phyloP scores from a whole-genome alignment of 2,113 vertebrate genomes.

The Isichthys henryi region DNA sequence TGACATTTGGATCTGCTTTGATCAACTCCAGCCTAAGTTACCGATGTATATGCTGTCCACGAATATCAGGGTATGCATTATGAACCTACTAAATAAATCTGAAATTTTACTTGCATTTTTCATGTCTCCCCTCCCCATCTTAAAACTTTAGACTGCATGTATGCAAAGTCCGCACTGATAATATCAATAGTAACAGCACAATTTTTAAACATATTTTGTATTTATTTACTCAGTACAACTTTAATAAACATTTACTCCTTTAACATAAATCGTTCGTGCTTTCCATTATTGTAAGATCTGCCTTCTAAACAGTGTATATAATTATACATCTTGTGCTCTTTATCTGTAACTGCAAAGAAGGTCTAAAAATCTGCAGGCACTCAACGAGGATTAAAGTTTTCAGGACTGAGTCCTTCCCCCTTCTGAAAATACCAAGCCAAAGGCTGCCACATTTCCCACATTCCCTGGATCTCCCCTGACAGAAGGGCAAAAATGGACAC shows the following conservation, averaged over 20 bases:
- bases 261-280: not conserved
- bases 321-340: constrained; percentile 20
- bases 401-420: constrained; percentile 4
- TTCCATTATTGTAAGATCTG: not conserved
- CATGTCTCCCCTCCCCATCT: not conserved
- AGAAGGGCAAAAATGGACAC: not conserved
- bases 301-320: constrained; percentile 12
- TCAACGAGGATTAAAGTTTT: constrained; percentile 14
- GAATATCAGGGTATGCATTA: no score
- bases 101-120: no score
- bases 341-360: constrained; percentile 13
- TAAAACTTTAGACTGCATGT: not conserved
- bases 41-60: no score
- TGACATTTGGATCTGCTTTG: not conserved
- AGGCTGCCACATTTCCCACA: constrained; percentile 1
- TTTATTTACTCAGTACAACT: constrained; percentile 13
- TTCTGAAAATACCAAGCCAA: not conserved
- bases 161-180: not conserved
- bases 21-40: no score
- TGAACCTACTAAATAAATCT: no score
- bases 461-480: not conserved
- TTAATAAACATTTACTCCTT: constrained; percentile 19
- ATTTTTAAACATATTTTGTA: not conserved
- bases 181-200: not conserved
- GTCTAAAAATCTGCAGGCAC: constrained; percentile 22